Evolutionary conservation across 2,888 invertebrate species (phyloP).

Genomic region (Axea sp.): DNA sequence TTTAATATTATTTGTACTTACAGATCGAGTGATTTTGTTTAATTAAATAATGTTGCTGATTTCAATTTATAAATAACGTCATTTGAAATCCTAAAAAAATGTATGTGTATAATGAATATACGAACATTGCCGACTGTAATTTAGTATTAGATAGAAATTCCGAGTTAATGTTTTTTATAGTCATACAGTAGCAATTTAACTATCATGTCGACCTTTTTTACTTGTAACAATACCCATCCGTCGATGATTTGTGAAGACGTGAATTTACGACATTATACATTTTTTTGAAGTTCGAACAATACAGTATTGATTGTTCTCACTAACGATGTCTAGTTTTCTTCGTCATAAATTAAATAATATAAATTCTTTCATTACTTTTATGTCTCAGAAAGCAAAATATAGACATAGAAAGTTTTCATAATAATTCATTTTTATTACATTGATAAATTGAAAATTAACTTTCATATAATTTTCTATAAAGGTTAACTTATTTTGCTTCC

Average conservation of each 20-base stretch:
- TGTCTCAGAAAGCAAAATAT: no score
- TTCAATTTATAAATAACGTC: slow-evolving; percentile 6
- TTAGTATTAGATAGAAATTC: slow-evolving; percentile 25
- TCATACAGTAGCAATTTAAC: slow-evolving; percentile 38
- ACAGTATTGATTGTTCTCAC: slow-evolving; percentile 45
- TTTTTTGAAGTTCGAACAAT: slow-evolving; percentile 45
- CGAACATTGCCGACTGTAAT: slow-evolving; percentile 37
- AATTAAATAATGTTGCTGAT: neutral
- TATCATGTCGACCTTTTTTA: slow-evolving; percentile 22
- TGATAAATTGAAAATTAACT: no score
- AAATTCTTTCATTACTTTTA: no score
- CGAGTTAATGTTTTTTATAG: slow-evolving; percentile 37
- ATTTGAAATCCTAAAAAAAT: slow-evolving; percentile 30
- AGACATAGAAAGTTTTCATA: no score
- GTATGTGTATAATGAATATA: slow-evolving; percentile 22
- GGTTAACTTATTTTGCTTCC: no score
- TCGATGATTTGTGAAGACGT: slow-evolving; percentile 35
- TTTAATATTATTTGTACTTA: no score
- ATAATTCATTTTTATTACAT: no score
- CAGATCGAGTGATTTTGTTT: no score
- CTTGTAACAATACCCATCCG: slow-evolving; percentile 14
- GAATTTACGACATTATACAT: slow-evolving; percentile 35
- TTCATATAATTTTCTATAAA: no score
- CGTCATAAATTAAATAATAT: no score
- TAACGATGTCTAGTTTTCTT: no score